phyloP scores from a whole-genome alignment of 1,140 invertebrate genomes.

The Thrips palmi region DNA sequence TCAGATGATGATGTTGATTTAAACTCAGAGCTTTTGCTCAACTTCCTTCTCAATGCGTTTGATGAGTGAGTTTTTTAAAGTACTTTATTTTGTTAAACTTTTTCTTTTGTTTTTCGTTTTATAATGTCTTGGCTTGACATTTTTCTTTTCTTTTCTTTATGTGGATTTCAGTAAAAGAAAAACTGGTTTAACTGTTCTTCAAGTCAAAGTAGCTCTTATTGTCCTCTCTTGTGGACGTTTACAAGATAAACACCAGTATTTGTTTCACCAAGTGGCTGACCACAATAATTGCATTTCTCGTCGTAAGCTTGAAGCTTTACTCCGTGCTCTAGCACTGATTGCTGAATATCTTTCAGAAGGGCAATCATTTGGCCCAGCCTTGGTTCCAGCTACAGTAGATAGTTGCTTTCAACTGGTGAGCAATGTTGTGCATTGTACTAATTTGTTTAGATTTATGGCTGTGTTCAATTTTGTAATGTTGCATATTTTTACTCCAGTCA shows the following conservation, averaged over 20 bases:
- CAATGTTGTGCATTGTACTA: constrained; percentile 8
- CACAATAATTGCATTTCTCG: constrained; percentile 42
- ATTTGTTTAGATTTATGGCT: constrained; percentile 5
- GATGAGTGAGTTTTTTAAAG: constrained; percentile 29
- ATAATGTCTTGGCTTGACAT: not conserved
- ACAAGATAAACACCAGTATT: constrained; percentile 39
- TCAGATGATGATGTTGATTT: constrained; percentile 32
- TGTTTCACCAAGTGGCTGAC: constrained; percentile 41
- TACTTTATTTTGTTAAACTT: constrained; percentile 10
- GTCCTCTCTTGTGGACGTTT: constrained; percentile 35
- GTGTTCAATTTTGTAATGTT: constrained; percentile 9
- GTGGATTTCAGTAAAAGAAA: constrained; percentile 23
- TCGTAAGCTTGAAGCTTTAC: constrained; percentile 30
- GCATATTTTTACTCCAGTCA: constrained; percentile 21
- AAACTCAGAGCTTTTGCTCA: constrained; percentile 34
- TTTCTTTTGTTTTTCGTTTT: constrained; percentile 7
- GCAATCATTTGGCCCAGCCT: constrained; percentile 28
- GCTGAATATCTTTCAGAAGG: constrained; percentile 34
- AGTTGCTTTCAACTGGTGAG: constrained; percentile 38
- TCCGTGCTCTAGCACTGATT: constrained; percentile 31
- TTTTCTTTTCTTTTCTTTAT: constrained; percentile 7
- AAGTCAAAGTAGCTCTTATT: constrained; percentile 39
- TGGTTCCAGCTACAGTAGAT: constrained; percentile 34
- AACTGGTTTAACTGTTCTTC: constrained; percentile 29
- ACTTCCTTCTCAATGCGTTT: constrained; percentile 41